Evolutionary conservation across 2,888 invertebrate genomes (phyloP).

Genomic region (Linnaemya tessellans): DNA sequence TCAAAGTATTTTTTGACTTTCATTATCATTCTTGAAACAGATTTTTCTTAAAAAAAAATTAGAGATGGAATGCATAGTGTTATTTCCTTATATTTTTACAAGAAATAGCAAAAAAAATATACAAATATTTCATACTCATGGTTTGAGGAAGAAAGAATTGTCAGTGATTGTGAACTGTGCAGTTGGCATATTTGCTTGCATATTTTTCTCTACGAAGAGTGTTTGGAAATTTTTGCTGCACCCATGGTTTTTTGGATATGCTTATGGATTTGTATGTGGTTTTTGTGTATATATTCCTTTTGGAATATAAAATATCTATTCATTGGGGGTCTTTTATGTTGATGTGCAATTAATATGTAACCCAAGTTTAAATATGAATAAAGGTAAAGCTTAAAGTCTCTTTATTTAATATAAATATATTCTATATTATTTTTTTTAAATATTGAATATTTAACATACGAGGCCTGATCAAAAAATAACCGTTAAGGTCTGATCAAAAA

Average conservation of each 20-base stretch:
- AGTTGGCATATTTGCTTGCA: slow-evolving; percentile 3
- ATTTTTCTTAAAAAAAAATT: slow-evolving; percentile 7
- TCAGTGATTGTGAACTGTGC: slow-evolving; percentile 13
- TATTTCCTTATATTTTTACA: background rate
- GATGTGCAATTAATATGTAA: no score
- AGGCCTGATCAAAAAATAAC: no score
- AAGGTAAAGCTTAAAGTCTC: no score
- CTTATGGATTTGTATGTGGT: background rate
- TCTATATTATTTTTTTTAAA: no score
- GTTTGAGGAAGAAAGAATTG: background rate
- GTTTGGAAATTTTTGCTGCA: background rate
- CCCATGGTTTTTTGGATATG: background rate
- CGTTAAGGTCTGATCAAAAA: no score
- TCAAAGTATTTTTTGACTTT: background rate
- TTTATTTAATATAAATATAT: no score
- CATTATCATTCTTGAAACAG: background rate
- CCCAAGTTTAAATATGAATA: no score
- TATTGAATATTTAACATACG: no score
- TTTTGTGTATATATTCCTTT: background rate
- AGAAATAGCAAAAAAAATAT: background rate
- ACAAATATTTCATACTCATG: slow-evolving; percentile 19
- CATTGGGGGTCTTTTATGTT: no score
- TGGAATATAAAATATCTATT: background rate
- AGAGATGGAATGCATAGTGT: background rate
- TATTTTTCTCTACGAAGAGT: slow-evolving; percentile 5